Conservation (phyloP, 64 coral and sea anemone genomes). For the Trachythela sp. region DNA sequence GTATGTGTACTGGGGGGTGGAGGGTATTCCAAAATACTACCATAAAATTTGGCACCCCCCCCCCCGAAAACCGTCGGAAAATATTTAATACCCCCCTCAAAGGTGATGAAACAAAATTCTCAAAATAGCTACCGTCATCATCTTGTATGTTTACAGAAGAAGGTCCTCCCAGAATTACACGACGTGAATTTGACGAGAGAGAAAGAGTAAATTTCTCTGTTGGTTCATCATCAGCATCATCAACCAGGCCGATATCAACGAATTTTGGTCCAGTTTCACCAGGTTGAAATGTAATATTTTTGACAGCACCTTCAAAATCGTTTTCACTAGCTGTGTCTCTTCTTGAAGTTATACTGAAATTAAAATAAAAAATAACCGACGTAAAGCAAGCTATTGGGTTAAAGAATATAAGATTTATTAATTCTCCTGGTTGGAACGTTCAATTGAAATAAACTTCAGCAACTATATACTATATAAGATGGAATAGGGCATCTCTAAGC, state of each 20-base stretch:
- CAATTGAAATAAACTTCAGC: too few relatives aligned
- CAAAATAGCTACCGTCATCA: slow-evolving; percentile 1
- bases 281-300: slow-evolving; percentile 7
- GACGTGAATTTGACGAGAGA: neutral
- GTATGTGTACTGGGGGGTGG: too few relatives aligned
- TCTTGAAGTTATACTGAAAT: neutral
- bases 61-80: too few relatives aligned
- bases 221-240: neutral
- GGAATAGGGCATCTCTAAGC: too few relatives aligned
- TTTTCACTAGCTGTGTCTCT: neutral
- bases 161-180: neutral
- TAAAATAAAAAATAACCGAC: neutral
- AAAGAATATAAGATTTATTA: too few relatives aligned
- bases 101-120: too few relatives aligned
- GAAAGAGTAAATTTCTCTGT: neutral
- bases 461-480: too few relatives aligned
- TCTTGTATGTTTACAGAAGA: neutral
- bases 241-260: neutral
- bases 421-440: neutral
- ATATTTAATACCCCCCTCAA: too few relatives aligned
- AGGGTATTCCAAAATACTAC: too few relatives aligned
- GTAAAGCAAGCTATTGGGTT: too few relatives aligned
- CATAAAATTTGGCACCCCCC: too few relatives aligned
- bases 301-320: neutral
- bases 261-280: slow-evolving; percentile 7